A percentile compares a stretch with the other conserved stretches of the same genome.
phyloP scores from a whole-genome alignment of 1,140 invertebrate species.

The Vollenhovia emeryi region DNA sequence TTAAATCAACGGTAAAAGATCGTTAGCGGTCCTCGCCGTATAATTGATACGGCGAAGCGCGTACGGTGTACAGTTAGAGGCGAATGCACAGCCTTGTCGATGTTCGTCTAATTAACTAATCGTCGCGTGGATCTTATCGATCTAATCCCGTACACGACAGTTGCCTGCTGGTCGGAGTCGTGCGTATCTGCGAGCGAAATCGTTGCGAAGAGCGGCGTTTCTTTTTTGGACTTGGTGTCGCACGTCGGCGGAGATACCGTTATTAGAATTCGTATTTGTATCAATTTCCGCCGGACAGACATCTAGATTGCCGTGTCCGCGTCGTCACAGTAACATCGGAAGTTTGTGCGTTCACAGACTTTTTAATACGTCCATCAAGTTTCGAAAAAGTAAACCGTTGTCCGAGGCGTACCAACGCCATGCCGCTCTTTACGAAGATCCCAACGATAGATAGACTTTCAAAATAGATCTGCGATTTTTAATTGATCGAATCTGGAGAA shows the following conservation, averaged over 20 bases:
- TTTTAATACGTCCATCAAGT: not conserved
- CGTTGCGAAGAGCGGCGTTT: constrained; percentile 13
- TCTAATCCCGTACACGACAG: constrained; percentile 66
- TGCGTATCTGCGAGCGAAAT: constrained; percentile 60
- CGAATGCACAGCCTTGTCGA: not conserved
- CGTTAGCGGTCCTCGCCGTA: constrained; percentile 29
- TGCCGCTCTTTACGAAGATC: not conserved
- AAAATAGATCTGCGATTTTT: not conserved
- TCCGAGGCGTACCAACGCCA: not conserved
- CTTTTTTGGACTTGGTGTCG: constrained; percentile 31
- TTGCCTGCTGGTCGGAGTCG: constrained; percentile 22
- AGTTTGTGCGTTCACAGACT: not conserved
- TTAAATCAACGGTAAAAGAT: constrained; percentile 43
- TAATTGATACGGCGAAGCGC: constrained; percentile 27
- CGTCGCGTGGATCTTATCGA: constrained; percentile 66
- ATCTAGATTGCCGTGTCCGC: not conserved
- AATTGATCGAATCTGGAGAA: not conserved
- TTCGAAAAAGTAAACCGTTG: not conserved
- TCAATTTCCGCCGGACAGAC: not conserved
- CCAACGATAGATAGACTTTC: not conserved
- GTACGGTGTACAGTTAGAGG: constrained; percentile 41
- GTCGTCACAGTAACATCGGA: not conserved
- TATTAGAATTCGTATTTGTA: constrained; percentile 54
- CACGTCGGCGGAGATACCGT: constrained; percentile 20
- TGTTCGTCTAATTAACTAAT: constrained; percentile 72